Base-by-base conservation (phyloP, 1,140 invertebrate genomes). In the Brachionus rotundiformis region DNA sequence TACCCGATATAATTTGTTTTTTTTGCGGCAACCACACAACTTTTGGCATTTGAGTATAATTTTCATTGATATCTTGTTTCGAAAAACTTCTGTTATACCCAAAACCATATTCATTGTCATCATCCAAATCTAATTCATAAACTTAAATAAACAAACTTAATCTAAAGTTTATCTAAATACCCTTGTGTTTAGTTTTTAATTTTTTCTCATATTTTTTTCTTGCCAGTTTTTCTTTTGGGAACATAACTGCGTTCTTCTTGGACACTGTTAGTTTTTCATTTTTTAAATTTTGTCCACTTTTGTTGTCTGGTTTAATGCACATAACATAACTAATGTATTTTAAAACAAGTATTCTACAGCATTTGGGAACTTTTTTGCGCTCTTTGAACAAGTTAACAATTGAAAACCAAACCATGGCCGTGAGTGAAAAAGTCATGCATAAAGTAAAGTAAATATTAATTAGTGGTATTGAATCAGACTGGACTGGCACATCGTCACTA, bases 351-450 rank as follows among this genome's bases (percentile, higher is more conserved):
- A 31, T 27, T 27, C 44, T 29, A 31, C 68, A 36, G 5, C 10
- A 82, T n/a, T 73, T 7, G 5, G 81, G 81, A 23, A 82, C 23
- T 23, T 36, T 39, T 33, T 75, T 75, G 7, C 36, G 27, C 54
- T 82, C 81, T 47, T 54, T 59, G 25, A 82, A 36, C 47, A 63
- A 61, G 29, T 82, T 82, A 10, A 71, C 23, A 25, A 59, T 31
- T 0, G 63, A 47, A 31, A 82, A 82, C 81, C 81, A 82, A 16
- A 68, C 33, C 81, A 82, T 82, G 39, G 81, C 81, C 2, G 63
- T 63, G 2, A 82, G 10, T 19, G 81, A 82, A 73, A 82, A 82
- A 49, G 39, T 36, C 81, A 82, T 82, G 23, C 81, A 82, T 8
- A 71, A 27, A 33, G 81, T 82, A 33, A 82, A 82, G 36, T 82